Base-by-base conservation (phyloP, 2,113 vertebrate species). In the Nyctereutes procyonoides region DNA sequence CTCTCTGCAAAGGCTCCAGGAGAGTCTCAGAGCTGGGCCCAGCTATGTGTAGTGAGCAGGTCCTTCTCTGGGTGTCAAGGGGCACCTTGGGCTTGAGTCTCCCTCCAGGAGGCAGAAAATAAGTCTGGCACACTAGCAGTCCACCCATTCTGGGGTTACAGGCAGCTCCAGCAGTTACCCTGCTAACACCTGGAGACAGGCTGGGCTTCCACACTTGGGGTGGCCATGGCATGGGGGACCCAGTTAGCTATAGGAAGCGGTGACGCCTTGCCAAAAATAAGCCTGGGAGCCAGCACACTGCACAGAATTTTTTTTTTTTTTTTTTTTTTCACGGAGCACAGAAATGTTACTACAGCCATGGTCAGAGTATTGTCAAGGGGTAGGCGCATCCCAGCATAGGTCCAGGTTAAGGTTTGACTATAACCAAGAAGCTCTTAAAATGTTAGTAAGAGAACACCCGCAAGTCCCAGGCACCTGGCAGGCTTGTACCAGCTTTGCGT, bases 1-100 rank as follows among this genome's bases (percentile, higher is more conserved):
- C 97, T 97, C 74, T 74, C 90, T 84, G 15, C 94, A 58, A 81
- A 95, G 62, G 89, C 94, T 97, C 84, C 20, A 1, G 17, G 55
- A 84, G 43, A 28, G 86, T 51, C 87, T 77, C 9, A 13, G 22
- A 53, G 55, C 38, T n/a, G 48, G 83, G 28, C 51, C 32, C 58
- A 32, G 56, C 80, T 6, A 0, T 16, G 48, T 4, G 1, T 15
- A 16, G 6, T 1, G 9, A 19, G 14, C 43, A 30, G 87, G 48
- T 26, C 56, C 32, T 82, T 86, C 35, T 60, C 58, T 20, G 85
- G 11, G 2, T 82, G 5, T 62, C 38, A 16, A 15, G 77, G 83
- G 55, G 9, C 16, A 84, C 60, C 26, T 28, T 60, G 58, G 60
- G 43, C 84, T 43, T 1, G 10, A n/a, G 26, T 48, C 69, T 80